A percentile compares a stretch with the other conserved stretches of the same genome.
These are phyloP conservation scores for Drosophila nigricruria DNA, from an alignment of 2,888 invertebrate genomes.

Conservation along the genomic window DNA sequence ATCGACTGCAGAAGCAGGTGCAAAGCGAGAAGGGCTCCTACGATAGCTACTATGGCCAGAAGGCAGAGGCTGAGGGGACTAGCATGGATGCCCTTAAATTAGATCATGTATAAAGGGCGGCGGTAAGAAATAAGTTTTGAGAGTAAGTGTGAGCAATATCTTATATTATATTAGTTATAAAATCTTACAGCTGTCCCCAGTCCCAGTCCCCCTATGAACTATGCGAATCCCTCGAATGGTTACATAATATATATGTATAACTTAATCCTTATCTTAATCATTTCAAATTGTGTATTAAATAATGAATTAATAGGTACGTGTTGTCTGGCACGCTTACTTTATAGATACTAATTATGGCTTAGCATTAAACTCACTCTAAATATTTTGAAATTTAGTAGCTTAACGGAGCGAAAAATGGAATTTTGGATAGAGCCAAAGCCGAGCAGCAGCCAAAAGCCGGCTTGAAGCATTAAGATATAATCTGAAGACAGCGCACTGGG, in stretches of 20 bases:
- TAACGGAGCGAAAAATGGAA: conserved; percentile 7
- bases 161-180: conserved; percentile 33
- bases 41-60: conserved; percentile 73
- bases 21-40: conserved; percentile 63
- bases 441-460: not conserved
- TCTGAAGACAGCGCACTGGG: conserved; percentile 14
- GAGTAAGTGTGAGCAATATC: conserved; percentile 23
- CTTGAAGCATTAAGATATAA: conserved; percentile 9
- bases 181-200: conserved; percentile 54
- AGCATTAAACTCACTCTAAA: conserved; percentile 16
- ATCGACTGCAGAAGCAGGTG: conserved; percentile 70
- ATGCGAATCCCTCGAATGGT: conserved; percentile 45
- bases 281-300: conserved; percentile 47
- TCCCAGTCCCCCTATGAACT: conserved; percentile 34
- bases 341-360: conserved; percentile 17
- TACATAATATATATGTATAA: conserved; percentile 43
- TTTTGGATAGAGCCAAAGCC: not conserved
- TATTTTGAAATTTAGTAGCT: conserved; percentile 32
- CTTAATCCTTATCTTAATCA: conserved; percentile 43
- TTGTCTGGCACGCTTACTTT: conserved; percentile 39
- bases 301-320: conserved; percentile 37
- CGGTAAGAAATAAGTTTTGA: conserved; percentile 40
- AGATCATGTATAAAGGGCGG: conserved; percentile 61
- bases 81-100: conserved; percentile 61
- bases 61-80: conserved; percentile 60